These are phyloP conservation scores for Serripes groenlandicus DNA, from an alignment of 2,888 invertebrate species.

Conservation along the genomic window DNA sequence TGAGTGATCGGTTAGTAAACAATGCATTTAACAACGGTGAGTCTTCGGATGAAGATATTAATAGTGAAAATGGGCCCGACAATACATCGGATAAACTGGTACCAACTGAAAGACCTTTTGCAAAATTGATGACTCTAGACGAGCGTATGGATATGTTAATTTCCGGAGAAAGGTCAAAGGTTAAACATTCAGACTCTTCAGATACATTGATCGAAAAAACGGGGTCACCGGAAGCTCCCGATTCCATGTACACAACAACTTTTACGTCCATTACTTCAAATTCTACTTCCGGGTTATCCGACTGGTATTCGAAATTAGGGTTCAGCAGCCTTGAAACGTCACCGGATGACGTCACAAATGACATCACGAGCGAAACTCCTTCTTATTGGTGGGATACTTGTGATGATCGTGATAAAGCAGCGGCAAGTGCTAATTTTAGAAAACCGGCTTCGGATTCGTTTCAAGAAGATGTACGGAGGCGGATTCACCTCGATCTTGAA, in stretches of 20 bases:
- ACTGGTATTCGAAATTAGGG: conserved; percentile 56
- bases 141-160: conserved; percentile 64
- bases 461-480: conserved; percentile 22
- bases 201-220: conserved; percentile 17
- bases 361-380: conserved; percentile 63
- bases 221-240: background rate
- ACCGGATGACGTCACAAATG: conserved; percentile 46
- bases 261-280: conserved; percentile 64
- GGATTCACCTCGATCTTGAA: conserved; percentile 53
- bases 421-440: background rate
- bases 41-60: background rate
- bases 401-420: conserved; percentile 16
- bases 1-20: background rate
- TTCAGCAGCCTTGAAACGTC: conserved; percentile 55
- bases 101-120: conserved; percentile 58
- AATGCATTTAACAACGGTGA: background rate
- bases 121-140: conserved; percentile 53
- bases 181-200: conserved; percentile 37
- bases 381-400: conserved; percentile 73
- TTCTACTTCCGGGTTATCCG: conserved; percentile 50
- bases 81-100: background rate
- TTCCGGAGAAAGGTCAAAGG: conserved; percentile 53
- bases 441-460: background rate
- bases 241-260: conserved; percentile 53
- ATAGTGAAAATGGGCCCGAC: background rate